Percentiles rank a stretch among this genome's conserved stretches.
Conservation (phyloP, 2,113 vertebrate genomes). For the western clawed frog (Xenopus tropicalis) region DNA sequence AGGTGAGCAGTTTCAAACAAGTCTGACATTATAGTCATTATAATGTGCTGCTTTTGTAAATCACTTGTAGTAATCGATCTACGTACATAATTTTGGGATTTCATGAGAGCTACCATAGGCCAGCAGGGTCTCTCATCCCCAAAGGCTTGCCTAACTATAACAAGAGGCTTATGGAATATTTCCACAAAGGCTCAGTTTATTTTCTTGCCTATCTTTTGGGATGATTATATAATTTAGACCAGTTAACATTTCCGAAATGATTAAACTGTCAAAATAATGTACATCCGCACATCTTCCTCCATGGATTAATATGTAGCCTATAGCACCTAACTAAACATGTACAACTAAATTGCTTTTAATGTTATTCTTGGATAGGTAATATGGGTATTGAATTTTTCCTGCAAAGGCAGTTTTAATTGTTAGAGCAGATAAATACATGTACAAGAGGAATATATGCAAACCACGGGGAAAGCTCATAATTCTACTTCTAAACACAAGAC, state of each 20-base stretch:
- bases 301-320: not conserved
- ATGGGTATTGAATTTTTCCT: not conserved
- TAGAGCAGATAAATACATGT: not conserved
- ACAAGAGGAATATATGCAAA: not conserved
- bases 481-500: not conserved
- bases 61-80: too few relatives aligned
- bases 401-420: not conserved
- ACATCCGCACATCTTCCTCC: slow-evolving; percentile 19
- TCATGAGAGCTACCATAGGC: too few relatives aligned
- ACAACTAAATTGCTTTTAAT: not conserved
- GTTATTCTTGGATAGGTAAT: slow-evolving; percentile 26
- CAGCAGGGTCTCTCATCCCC: too few relatives aligned
- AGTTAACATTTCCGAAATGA: not conserved
- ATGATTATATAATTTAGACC: not conserved
- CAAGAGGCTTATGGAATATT: too few relatives aligned
- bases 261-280: not conserved
- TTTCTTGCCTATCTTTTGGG: slow-evolving; percentile 12
- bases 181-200: not conserved
- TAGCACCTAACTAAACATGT: slow-evolving; percentile 34
- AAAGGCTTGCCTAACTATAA: too few relatives aligned
- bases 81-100: too few relatives aligned
- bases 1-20: too few relatives aligned
- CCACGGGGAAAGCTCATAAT: not conserved
- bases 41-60: too few relatives aligned
- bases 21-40: too few relatives aligned